Evolutionary conservation across 2,888 invertebrate species (phyloP).

Genomic region (Barypeithes pellucidus): DNA sequence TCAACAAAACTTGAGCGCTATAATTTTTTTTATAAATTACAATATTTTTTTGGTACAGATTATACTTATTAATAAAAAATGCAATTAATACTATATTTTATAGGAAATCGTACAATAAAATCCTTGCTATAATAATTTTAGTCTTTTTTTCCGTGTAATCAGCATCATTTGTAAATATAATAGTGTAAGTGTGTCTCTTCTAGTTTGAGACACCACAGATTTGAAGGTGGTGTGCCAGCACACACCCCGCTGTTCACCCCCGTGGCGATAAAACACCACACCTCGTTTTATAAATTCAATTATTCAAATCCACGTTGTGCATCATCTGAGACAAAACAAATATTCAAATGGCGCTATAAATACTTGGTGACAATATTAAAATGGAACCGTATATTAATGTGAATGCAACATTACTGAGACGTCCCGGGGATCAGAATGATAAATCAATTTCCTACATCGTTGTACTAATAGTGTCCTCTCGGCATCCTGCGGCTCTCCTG

Average conservation of each 20-base stretch:
- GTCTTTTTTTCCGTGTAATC: too few species aligned
- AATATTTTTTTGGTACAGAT: too few species aligned
- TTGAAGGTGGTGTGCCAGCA: constrained; percentile 23
- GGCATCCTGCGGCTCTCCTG: constrained; percentile 65
- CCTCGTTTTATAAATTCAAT: constrained; percentile 69
- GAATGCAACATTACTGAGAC: constrained; percentile 68
- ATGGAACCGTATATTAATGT: constrained; percentile 70
- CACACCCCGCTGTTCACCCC: constrained; percentile 55
- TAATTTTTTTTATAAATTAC: too few species aligned
- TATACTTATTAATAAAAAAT: too few species aligned
- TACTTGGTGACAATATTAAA: constrained; percentile 72
- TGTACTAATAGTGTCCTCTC: constrained; percentile 70
- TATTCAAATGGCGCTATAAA: constrained; percentile 70
- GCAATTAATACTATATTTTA: too few species aligned
- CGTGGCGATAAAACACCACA: constrained; percentile 64
- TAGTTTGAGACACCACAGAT: constrained; percentile 6
- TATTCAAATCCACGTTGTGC: constrained; percentile 64
- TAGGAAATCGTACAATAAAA: too few species aligned
- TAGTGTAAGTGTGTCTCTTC: too few species aligned
- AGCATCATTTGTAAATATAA: too few species aligned
- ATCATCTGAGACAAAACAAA: constrained; percentile 66
- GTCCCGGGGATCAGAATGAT: constrained; percentile 68
- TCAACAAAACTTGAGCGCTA: too few species aligned
- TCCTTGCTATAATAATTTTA: too few species aligned
- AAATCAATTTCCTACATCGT: constrained; percentile 71